phyloP scores from a whole-genome alignment of 2,113 vertebrate species.

The Callaeas wilsoni region DNA sequence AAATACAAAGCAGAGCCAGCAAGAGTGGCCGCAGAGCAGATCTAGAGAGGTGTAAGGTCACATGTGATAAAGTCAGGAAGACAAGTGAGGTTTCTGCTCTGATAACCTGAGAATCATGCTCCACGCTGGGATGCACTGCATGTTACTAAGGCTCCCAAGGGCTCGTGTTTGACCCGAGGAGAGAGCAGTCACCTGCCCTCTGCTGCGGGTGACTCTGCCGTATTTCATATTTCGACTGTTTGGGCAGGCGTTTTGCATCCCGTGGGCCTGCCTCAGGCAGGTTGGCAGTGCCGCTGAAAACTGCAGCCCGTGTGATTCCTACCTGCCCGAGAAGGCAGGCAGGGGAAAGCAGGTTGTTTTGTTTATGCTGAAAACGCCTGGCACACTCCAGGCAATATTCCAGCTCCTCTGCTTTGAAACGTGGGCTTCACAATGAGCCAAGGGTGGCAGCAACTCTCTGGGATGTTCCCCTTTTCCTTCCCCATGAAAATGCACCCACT shows the following conservation, averaged over 20 bases:
- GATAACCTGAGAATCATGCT: neutral
- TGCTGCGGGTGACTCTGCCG: fast-evolving
- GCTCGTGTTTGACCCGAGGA: fast-evolving
- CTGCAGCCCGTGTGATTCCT: neutral
- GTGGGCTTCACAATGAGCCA: neutral
- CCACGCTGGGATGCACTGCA: neutral
- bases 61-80: neutral
- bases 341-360: neutral
- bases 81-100: neutral
- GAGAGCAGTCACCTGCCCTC: neutral
- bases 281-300: neutral
- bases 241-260: neutral
- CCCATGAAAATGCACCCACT: neutral
- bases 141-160: neutral
- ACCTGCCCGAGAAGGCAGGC: neutral
- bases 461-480: neutral
- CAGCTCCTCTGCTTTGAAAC: neutral
- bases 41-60: neutral
- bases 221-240: fast-evolving
- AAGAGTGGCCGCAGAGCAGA: neutral
- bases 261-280: neutral
- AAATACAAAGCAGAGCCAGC: neutral
- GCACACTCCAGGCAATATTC: neutral
- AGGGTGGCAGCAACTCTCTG: neutral
- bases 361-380: neutral